Percentiles rank a stretch among this genome's conserved stretches.
phyloP scores from a whole-genome alignment of 2,113 vertebrate genomes.

The Oreotrochilus melanogaster region DNA sequence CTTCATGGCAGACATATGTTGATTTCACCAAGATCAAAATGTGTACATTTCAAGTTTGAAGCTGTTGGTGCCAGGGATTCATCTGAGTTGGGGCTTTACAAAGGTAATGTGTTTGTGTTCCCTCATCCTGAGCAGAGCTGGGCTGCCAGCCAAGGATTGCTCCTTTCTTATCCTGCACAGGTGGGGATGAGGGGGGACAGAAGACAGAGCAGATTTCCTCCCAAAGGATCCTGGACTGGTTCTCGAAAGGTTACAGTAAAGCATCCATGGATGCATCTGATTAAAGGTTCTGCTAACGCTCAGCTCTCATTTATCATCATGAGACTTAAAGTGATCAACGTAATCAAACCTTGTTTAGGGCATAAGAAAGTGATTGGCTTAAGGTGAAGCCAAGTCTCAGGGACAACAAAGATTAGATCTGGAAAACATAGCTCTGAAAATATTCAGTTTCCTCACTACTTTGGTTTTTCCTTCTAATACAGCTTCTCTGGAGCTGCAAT shows the following conservation, averaged over 20 bases:
- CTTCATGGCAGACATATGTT: background rate
- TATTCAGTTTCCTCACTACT: background rate
- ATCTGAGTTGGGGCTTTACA: background rate
- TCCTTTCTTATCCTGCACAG: background rate
- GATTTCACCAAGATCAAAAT: background rate
- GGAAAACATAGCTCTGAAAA: background rate
- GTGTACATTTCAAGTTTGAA: background rate
- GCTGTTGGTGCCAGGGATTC: background rate
- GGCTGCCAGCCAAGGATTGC: no score
- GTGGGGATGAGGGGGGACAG: rapidly evolving
- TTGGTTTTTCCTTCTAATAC: background rate
- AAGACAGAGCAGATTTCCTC: background rate
- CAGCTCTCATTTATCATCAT: background rate
- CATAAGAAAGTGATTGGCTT: background rate
- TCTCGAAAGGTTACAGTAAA: background rate
- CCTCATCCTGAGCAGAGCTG: background rate
- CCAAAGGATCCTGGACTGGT: background rate
- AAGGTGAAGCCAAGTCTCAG: background rate
- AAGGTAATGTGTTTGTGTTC: background rate
- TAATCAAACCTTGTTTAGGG: background rate
- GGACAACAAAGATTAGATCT: background rate
- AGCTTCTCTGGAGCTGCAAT: background rate
- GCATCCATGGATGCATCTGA: background rate
- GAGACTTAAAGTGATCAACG: background rate
- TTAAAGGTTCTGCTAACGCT: background rate